phyloP scores from a whole-genome alignment of 2,888 invertebrate genomes.

The Agrotis clavis region DNA sequence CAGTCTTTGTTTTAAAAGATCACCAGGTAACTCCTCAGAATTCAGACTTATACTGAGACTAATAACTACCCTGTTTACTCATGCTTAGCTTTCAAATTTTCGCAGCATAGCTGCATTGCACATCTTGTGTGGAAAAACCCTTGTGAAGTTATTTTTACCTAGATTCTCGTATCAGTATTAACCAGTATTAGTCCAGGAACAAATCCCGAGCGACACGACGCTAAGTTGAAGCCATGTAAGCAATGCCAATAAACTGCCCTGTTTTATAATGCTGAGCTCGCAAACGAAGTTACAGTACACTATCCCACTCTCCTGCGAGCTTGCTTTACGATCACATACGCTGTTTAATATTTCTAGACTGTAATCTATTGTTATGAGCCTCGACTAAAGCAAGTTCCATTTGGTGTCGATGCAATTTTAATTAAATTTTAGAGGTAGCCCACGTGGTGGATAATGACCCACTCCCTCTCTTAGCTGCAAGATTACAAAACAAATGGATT shows the following conservation, averaged over 20 bases:
- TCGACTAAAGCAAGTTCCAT: neutral
- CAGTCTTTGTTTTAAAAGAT: too few species aligned
- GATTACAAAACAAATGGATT: neutral
- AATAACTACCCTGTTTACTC: too few species aligned
- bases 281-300: slow-evolving; percentile 12
- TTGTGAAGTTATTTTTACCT: neutral
- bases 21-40: too few species aligned
- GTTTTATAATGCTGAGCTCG: slow-evolving; percentile 29
- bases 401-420: slow-evolving; percentile 8
- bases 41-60: too few species aligned
- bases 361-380: slow-evolving; percentile 14
- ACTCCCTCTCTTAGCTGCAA: neutral
- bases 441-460: neutral
- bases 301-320: neutral
- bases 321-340: slow-evolving; percentile 41
- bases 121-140: too few species aligned
- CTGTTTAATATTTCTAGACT: slow-evolving; percentile 30
- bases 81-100: too few species aligned
- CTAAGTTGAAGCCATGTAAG: slow-evolving; percentile 10
- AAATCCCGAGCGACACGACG: slow-evolving; percentile 7
- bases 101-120: too few species aligned
- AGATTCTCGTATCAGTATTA: neutral
- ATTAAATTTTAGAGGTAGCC: neutral
- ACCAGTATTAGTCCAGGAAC: neutral
- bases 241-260: slow-evolving; percentile 37